Percentiles rank a stretch among this genome's conserved stretches.
Evolutionary conservation across 1,140 invertebrate genomes (phyloP).

Genomic region (Hypsibius dujardini): DNA sequence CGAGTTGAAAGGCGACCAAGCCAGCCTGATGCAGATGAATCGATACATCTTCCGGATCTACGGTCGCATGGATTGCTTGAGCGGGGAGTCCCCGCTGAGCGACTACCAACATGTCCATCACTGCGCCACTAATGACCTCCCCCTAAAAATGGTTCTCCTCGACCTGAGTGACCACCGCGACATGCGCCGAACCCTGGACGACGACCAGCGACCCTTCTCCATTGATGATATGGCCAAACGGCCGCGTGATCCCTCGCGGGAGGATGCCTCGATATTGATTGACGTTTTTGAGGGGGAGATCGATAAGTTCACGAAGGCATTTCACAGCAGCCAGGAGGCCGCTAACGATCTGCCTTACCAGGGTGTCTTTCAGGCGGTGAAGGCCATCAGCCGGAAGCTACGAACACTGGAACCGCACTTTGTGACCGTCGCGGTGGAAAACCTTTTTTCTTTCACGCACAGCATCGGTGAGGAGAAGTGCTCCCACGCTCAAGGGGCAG

Average conservation of each 20-base stretch:
- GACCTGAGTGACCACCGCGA: constrained; percentile 5
- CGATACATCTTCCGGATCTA: constrained; percentile 14
- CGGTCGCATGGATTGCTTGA: constrained; percentile 1
- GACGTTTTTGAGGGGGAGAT: constrained; percentile 11
- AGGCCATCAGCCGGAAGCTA: constrained; percentile 51
- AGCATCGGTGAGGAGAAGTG: background rate
- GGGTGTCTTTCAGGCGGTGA: constrained; percentile 64
- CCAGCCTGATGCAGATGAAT: constrained; percentile 8
- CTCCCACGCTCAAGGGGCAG: background rate
- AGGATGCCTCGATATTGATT: constrained; percentile 7
- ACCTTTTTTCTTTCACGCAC: constrained; percentile 8
- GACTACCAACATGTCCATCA: constrained; percentile 6
- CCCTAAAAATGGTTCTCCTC: background rate
- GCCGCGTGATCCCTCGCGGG: background rate
- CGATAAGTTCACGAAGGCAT: background rate
- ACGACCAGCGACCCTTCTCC: constrained; percentile 14
- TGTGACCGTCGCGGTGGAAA: background rate
- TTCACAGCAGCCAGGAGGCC: background rate
- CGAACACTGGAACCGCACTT: background rate
- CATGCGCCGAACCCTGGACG: constrained; percentile 9
- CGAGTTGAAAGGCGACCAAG: constrained; percentile 10
- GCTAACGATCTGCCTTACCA: constrained; percentile 23
- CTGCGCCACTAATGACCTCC: background rate
- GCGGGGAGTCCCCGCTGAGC: background rate
- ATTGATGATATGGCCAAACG: background rate